Evolutionary conservation across 2,797 vertebrate genomes (phyloP), one percentile per base, ranked within the genome.

Genomic region (Falco concolor): DNA sequence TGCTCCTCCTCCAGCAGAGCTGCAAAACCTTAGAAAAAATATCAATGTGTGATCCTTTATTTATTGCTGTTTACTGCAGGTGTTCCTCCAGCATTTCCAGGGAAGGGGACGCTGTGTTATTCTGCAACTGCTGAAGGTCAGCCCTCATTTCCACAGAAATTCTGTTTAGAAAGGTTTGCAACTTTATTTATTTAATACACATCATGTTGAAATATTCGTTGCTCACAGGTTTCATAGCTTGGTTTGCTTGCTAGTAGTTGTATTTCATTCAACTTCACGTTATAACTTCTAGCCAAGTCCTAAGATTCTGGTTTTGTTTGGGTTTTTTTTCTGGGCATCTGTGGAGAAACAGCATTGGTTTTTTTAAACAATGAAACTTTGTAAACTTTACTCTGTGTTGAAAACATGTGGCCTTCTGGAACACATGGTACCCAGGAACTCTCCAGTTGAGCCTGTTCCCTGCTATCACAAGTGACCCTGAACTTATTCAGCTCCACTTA

Each of bases 81-180:
- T 12, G 69, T 28, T 95, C 93, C 89, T 61, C 84, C 65, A 80
- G 92, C 88, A 50, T 30, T 79, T 54, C 82, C 95, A 90, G 38
- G 36, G 50, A 91, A 38, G 2, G 1, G 49, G 50, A 53, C 2
- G 0, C 2, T 1, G 2, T 6, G 49, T 42, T 47, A 45, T 7
- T 17, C 63, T 6, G 1, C 3, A 9, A 4, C 28, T 36, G 69
- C 50, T n/a, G 15, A 38, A 68, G 50, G 61, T 73, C 89, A 87
- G 54, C 22, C 28, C 56, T 47, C 70, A 10, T 22, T 64, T 45
- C 64, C 88, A 70, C 52, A 47, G 50, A 27, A 42, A 2, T 7
- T 24, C 27, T 47, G 50, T 2, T 54, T 15, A n/a, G 50, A 27
- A 40, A 61, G 59, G 63, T 44, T 44, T 59, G 54, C 19, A 32